Conservation (phyloP, 2,113 vertebrate genomes). For the Apeltes quadracus region DNA sequence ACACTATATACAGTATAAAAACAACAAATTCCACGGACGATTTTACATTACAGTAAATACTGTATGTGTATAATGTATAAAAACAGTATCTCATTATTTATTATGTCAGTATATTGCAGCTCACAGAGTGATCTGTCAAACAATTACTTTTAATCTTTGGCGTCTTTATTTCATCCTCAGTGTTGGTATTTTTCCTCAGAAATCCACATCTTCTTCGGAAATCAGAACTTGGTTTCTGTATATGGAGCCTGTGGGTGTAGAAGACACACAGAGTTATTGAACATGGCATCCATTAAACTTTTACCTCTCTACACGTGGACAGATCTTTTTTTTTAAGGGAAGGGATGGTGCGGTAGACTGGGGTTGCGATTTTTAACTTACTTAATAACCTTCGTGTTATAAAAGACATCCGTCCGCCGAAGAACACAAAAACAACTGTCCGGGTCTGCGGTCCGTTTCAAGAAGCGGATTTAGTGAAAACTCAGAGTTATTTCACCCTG, state of each 20-base stretch:
- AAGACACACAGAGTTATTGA: background rate
- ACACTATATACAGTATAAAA: slow-evolving; percentile 62
- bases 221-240: slow-evolving; percentile 72
- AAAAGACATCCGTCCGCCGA: background rate
- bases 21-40: background rate
- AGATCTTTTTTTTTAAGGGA: background rate
- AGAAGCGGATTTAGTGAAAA: no score
- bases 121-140: slow-evolving; percentile 19
- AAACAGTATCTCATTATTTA: slow-evolving; percentile 4
- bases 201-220: background rate
- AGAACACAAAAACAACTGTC: background rate
- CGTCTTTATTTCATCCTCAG: background rate
- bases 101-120: background rate
- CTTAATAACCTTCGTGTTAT: background rate
- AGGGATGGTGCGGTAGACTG: no score
- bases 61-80: slow-evolving; percentile 17
- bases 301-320: background rate
- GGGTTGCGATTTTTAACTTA: no score
- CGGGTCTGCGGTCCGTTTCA: no score
- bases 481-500: no score
- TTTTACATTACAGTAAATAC: slow-evolving; percentile 28
- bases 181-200: background rate
- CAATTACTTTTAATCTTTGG: slow-evolving; percentile 6
- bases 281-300: background rate
- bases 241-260: slow-evolving; percentile 49